Conservation (phyloP, 2,113 vertebrate species). For the Hemiprocne comata region DNA sequence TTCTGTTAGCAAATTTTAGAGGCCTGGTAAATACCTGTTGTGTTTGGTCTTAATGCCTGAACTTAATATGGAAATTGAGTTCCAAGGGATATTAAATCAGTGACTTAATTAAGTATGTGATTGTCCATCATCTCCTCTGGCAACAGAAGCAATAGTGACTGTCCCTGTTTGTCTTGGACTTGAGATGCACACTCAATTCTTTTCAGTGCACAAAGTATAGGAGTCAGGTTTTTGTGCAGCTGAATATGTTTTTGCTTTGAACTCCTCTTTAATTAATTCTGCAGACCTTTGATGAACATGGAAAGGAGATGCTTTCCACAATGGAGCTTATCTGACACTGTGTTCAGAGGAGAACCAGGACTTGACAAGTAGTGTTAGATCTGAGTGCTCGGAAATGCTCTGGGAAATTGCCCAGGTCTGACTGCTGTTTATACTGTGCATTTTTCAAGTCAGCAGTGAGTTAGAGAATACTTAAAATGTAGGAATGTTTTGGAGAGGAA, state of each 20-base stretch:
- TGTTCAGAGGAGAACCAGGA: not conserved
- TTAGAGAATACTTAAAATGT: not conserved
- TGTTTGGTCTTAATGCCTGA: not conserved
- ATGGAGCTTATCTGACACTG: rapidly evolving
- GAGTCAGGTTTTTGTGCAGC: not conserved
- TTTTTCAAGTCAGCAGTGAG: not conserved
- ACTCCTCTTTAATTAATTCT: not conserved
- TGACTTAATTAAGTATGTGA: no score
- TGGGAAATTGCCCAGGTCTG: not conserved
- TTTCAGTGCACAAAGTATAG: not conserved
- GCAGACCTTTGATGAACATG: not conserved
- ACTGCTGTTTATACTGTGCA: not conserved
- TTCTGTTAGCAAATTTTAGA: not conserved
- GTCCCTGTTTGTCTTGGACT: not conserved
- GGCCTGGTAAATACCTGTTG: not conserved
- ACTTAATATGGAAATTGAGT: not conserved
- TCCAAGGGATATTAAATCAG: not conserved
- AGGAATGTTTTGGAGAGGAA: not conserved
- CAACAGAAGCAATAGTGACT: not conserved
- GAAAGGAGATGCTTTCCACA: not conserved
- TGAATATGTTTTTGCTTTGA: not conserved
- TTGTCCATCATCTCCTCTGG: not conserved
- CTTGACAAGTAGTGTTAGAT: not conserved
- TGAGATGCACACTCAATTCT: not conserved
- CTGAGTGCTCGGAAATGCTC: not conserved